These are phyloP conservation scores for Drosophila orosa DNA, from an alignment of 1,140 invertebrate genomes.

Conservation along the genomic window DNA sequence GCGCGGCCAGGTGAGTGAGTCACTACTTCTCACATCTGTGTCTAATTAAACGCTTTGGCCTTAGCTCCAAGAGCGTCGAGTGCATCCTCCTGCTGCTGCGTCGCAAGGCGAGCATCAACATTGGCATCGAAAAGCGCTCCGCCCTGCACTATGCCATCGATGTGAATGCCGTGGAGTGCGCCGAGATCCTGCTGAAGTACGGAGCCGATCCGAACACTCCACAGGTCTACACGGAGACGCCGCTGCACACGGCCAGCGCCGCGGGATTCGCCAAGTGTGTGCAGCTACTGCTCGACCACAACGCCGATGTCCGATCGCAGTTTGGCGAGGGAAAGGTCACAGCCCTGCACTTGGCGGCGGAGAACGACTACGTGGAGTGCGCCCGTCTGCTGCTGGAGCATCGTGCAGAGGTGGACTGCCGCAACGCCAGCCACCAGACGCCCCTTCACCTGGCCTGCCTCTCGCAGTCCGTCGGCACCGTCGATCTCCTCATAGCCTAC, in stretches of 20 bases:
- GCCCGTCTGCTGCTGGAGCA: conserved; percentile 89
- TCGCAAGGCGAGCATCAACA: conserved; percentile 89
- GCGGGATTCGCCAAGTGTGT: conserved; percentile 89
- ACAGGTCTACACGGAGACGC: conserved; percentile 93
- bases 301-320: conserved; percentile 91
- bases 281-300: conserved; percentile 88
- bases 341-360: conserved; percentile 91
- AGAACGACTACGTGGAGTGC: conserved; percentile 91
- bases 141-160: conserved; percentile 91
- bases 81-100: conserved; percentile 87
- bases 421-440: conserved; percentile 90
- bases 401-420: conserved; percentile 88
- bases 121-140: conserved; percentile 88
- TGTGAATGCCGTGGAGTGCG: conserved; percentile 88
- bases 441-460: conserved; percentile 91
- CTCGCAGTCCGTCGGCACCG: conserved; percentile 89
- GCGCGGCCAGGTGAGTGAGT: conserved; percentile 88
- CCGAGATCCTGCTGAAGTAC: conserved; percentile 87
- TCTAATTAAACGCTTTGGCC: conserved; percentile 5
- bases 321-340: conserved; percentile 88
- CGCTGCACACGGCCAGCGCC: conserved; percentile 91
- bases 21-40: neutral
- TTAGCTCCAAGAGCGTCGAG: conserved; percentile 85
- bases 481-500: conserved; percentile 88
- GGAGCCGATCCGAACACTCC: conserved; percentile 91